Base-by-base conservation (phyloP, 2,888 invertebrate genomes). In the Zhengitettix transpicula region DNA sequence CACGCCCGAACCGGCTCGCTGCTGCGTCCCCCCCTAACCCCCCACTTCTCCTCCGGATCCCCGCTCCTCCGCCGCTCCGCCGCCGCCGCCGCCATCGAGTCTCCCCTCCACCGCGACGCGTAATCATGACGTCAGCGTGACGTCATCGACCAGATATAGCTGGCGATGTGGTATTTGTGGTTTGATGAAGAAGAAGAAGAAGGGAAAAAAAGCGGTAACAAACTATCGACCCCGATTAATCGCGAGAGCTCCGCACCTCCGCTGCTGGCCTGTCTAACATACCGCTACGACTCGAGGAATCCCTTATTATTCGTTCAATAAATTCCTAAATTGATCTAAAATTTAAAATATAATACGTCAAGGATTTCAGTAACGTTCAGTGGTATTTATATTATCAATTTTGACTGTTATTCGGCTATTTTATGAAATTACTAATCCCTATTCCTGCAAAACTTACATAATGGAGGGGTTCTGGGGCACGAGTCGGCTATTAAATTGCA, bases 1-100 rank as follows among this genome's bases (percentile, higher is more conserved):
- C 71, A 72, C 69, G 69, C 67, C 66, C 74, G 74, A 68, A 67
- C 64, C 63, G 64, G 57, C 63, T 64, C 64, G 64, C 68, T 67
- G 65, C 64, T 64, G 60, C 62, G 62, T 64, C 63, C 64, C 62
- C 64, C 63, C 61, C 61, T 57, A 60, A 59, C 57, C 60, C 59
- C 59, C 64, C 57, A 12, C 54, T 42, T 56, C 40, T 56, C 58
- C 15, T 52, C 16, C 56, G 41, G 53, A 60, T 58, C 53, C 60
- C 58, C 60, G 51, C 58, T 55, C 52, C 61, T 64, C 64, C 63
- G 47, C 58, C 58, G 42, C 57, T 61, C 60, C 54, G 61, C 51
- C 58, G 55, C 52, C 61, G 64, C 64, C 63, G 47, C 58, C 58
- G 42, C 57, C 28, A 28, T 28, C 28, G 28, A 28, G 28, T 28